Evolutionary conservation across 2,113 vertebrate genomes (phyloP).

Genomic region (Callopanchax toddi): DNA sequence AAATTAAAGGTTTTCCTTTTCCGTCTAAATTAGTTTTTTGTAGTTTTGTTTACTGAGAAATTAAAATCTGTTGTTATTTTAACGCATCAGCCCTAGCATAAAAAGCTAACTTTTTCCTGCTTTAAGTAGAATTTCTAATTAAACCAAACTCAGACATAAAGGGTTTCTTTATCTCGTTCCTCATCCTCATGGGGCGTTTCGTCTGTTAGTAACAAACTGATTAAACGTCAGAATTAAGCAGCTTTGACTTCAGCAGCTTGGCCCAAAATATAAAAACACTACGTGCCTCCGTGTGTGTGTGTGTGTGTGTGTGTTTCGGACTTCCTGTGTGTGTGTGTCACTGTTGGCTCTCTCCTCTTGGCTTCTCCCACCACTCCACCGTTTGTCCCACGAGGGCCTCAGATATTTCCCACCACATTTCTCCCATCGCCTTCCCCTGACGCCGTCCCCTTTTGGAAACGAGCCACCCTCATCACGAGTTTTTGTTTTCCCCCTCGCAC

Average conservation of each 20-base stretch:
- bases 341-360: slow-evolving; percentile 79
- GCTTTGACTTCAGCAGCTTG: slow-evolving; percentile 25
- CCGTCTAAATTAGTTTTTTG: no score
- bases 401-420: neutral
- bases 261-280: neutral
- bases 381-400: neutral
- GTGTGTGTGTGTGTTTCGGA: neutral
- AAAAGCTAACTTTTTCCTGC: no score
- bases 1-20: no score
- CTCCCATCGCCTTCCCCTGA: neutral
- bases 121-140: no score
- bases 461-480: neutral
- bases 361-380: slow-evolving; percentile 58
- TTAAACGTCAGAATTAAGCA: neutral
- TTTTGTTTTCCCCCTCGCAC: neutral
- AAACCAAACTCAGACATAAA: no score
- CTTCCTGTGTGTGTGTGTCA: slow-evolving; percentile 62
- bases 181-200: no score
- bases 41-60: no score
- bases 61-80: no score
- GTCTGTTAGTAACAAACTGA: neutral
- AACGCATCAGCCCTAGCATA: no score
- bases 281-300: neutral
- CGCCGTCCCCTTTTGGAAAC: neutral
- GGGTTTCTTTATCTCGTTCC: no score